These are phyloP conservation scores for Festucalex cinctus DNA, from an alignment of 2,113 vertebrate species.

Conservation along the genomic window DNA sequence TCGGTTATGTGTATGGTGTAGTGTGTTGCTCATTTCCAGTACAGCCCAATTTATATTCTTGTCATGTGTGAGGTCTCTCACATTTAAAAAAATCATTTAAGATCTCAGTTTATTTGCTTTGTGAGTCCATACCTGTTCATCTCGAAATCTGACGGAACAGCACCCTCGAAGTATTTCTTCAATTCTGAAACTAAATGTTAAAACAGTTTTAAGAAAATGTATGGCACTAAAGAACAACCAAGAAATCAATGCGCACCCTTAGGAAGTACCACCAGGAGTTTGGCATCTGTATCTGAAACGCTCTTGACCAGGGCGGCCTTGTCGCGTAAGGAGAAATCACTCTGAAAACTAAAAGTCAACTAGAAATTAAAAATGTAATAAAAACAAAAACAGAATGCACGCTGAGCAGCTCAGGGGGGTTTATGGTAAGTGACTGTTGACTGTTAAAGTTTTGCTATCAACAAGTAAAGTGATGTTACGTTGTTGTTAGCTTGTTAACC, in stretches of 20 bases:
- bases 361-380: not conserved
- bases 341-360: conserved; percentile 80
- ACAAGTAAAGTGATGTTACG: not conserved
- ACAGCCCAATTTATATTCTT: not conserved
- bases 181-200: conserved; percentile 86
- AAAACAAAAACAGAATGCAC: not conserved
- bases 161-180: conserved; percentile 89
- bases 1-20: not conserved
- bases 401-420: not conserved
- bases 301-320: conserved; percentile 77
- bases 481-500: not conserved
- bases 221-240: not conserved
- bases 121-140: conserved; percentile 87
- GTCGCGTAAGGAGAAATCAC: conserved; percentile 76
- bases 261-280: conserved; percentile 80
- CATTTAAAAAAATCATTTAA: not conserved
- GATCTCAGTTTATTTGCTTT: not conserved
- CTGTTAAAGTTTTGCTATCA: too few relatives aligned
- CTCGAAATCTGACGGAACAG: conserved; percentile 69
- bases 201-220: conserved; percentile 4
- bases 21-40: not conserved
- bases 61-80: not conserved
- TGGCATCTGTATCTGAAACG: conserved; percentile 81
- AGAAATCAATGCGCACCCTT: conserved; percentile 76
- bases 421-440: not conserved